Conservation (phyloP, 2,113 vertebrate genomes). For the Pampusana beccarii region DNA sequence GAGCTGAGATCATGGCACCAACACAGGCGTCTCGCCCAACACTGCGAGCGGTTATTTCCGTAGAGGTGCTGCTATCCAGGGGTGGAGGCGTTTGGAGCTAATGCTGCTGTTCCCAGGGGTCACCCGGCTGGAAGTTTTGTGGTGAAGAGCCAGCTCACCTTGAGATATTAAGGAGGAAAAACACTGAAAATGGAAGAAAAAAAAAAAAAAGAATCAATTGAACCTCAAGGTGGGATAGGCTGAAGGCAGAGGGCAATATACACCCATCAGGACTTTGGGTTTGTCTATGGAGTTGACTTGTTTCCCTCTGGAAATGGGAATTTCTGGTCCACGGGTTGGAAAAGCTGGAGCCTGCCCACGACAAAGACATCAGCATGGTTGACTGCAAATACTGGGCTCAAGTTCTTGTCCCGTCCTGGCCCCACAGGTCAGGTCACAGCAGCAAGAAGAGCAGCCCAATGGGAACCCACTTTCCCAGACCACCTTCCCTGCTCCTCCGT, state of each 20-base stretch:
- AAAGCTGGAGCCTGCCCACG: background rate
- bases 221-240: background rate
- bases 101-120: background rate
- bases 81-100: background rate
- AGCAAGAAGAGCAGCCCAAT: background rate
- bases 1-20: background rate
- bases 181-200: background rate
- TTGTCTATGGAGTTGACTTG: background rate
- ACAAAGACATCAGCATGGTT: background rate
- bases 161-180: background rate
- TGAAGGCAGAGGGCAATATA: background rate
- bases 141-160: background rate
- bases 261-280: background rate
- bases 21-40: background rate
- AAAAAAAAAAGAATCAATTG: background rate
- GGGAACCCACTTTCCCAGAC: background rate
- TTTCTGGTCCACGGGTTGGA: background rate
- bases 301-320: background rate
- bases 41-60: background rate
- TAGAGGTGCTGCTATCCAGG: background rate
- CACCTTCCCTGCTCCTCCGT: background rate
- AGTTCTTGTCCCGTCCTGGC: background rate
- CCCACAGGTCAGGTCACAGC: rapidly evolving
- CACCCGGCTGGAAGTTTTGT: background rate
- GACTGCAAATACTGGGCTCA: rapidly evolving